phyloP scores from a whole-genome alignment of 2,113 vertebrate species.

The Microcebus lehilahytsara region DNA sequence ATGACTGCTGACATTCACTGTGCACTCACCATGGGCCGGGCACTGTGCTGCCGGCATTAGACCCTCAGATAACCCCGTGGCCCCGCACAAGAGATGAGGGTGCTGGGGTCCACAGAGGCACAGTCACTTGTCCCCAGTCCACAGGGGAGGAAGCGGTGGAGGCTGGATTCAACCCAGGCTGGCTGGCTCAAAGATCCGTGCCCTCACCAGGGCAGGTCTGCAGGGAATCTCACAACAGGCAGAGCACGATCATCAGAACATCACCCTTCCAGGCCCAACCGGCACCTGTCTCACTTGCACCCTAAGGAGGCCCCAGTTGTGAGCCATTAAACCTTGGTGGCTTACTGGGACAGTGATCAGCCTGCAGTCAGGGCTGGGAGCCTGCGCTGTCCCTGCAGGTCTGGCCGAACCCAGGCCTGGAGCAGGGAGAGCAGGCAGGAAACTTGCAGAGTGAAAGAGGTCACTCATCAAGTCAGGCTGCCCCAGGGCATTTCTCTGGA shows the following conservation, averaged over 20 bases:
- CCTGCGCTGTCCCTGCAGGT: rapidly evolving
- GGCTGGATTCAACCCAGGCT: background rate
- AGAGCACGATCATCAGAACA: rapidly evolving
- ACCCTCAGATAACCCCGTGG: background rate
- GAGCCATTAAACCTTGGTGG: background rate
- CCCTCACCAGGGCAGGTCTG: rapidly evolving
- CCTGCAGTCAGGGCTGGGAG: background rate
- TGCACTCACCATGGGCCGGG: rapidly evolving
- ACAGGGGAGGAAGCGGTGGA: background rate
- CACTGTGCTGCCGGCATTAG: rapidly evolving
- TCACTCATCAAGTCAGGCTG: background rate
- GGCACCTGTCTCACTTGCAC: background rate
- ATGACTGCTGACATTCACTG: background rate
- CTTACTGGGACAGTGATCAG: background rate
- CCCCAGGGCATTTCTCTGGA: slow-evolving; percentile 18
- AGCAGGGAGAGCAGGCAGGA: background rate
- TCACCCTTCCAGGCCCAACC: background rate
- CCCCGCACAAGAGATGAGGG: background rate
- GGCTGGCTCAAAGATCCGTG: background rate
- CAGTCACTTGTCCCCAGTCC: background rate
- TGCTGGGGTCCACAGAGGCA: rapidly evolving
- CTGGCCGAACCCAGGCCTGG: background rate
- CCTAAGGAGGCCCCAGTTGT: rapidly evolving
- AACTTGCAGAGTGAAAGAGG: background rate
- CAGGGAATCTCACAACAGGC: background rate